Percentiles rank a stretch among this genome's conserved stretches.
These are phyloP conservation scores for Caenorhabditis tropicalis DNA, from an alignment of 1,140 invertebrate genomes.

Conservation along the genomic window DNA sequence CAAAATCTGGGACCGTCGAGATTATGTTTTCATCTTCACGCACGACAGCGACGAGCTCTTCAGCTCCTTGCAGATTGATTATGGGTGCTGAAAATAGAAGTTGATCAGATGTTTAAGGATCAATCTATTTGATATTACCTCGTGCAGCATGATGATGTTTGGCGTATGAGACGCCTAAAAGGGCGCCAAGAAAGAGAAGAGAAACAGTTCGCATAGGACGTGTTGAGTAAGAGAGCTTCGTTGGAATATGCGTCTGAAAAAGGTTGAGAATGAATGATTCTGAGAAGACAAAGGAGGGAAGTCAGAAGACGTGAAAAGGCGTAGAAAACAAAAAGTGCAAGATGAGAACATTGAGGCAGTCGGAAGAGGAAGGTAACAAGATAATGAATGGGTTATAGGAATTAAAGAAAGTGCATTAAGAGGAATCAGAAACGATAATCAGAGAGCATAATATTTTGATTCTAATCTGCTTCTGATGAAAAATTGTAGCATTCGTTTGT, in stretches of 20 bases:
- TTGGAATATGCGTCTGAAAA: constrained; percentile 26
- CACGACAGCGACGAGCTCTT: constrained; percentile 66
- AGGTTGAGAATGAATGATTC: neutral
- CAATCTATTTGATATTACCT: neutral
- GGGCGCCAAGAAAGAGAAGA: neutral
- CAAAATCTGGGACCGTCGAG: constrained; percentile 67
- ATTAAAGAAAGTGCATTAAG: neutral
- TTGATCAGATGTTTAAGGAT: neutral
- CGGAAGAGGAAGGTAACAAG: neutral
- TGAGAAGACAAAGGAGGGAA: neutral
- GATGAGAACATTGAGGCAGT: constrained; percentile 19
- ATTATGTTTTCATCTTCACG: constrained; percentile 67
- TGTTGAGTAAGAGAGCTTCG: constrained; percentile 2
- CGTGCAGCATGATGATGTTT: constrained; percentile 25
- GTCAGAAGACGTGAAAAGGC: neutral
- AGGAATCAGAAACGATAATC: neutral
- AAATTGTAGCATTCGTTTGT: too few relatives aligned
- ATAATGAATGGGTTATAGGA: neutral
- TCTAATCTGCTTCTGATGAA: too few relatives aligned
- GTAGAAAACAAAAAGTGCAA: neutral
- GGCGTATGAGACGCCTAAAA: constrained; percentile 5
- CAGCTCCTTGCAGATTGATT: constrained; percentile 67
- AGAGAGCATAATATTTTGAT: neutral
- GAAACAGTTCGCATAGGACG: constrained; percentile 22
- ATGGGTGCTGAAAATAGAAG: constrained; percentile 60